Base-by-base conservation (phyloP, 2,888 invertebrate genomes). In the Euzetes globulus region DNA sequence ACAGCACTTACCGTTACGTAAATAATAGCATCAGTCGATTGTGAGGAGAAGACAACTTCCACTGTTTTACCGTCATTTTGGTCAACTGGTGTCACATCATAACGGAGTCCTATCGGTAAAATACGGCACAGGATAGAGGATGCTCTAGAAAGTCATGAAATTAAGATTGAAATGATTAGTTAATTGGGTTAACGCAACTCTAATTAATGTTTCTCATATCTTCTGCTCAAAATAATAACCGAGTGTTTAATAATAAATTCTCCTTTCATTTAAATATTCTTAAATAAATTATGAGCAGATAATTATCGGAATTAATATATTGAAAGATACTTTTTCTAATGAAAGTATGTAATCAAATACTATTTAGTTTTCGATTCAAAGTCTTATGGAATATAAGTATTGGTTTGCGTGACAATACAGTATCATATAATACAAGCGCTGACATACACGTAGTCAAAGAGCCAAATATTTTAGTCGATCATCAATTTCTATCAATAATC, bases 41-140 rank as follows among this genome's bases (percentile, higher is more conserved):
- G 74, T n/a, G 74, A 70, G 9, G 74, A 74, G 27, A 74, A 74
- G 11, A 74, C 74, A 17, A 74, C 74, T 52, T 74, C 71, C n/a
- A 74, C 71, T 17, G 74, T 71, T 71, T 74, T 71, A 37, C 71
- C 71, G 29, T 71, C 74, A 68, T 68, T 68, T 22, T 37, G 37
- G 33, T 68, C 68, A 1, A 68, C 68, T 2, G 68, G 68, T 1
- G 68, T 37, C 0, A 68, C 68, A 11, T 68, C 68, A 22, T 68
- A 68, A 1, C 68, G 17, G 13, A 68, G 68, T 22, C 68, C 68
- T 5, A 68, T 41, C 41, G 68, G 68, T 13, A 68, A 22, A 15
- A 68, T 68, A 11, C 68, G 41, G 41, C 68, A 68, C 6, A 68
- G 41, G 6, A 68, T 68, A 13, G 68, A 68, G 4, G 68, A 68